Base-by-base conservation (phyloP, 2,113 vertebrate species). In the Psittacara wagleri region DNA sequence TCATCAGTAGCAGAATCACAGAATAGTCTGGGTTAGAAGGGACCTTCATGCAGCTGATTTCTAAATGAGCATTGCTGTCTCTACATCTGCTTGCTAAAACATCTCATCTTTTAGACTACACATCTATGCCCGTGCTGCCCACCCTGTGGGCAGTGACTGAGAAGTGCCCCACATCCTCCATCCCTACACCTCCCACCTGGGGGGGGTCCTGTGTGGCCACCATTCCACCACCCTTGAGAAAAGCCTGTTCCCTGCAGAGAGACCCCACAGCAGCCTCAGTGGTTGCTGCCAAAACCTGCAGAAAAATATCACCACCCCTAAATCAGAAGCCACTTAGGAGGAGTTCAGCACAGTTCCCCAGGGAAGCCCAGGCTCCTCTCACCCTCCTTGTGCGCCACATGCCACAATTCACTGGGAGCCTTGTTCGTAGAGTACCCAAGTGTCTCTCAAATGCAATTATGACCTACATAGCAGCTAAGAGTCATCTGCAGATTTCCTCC, bases 341-440 rank as follows among this genome's bases (percentile, higher is more conserved):
- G 43, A 82, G 43, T 33, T 83, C 37, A 90, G 51, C 1, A 1
- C 11, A 28, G 28, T 17, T 67, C 24, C 10, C 1, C 0, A 2
- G 41, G 37, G n/a, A 76, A 0, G 7, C 4, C 17, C 0, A 0
- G 1, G 6, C 43, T 88, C 20, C 31, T 61, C 23, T 27, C 2
- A 0, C 41, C 12, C 25, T 88, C 19, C 31, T 49, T 48, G 22
- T 29, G 25, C 49, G 37, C 39, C 64, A 59, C 1, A 1, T 10
- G 12, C 48, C 6, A 8, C 67, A 62, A 29, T n/a, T 55, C 29
- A 44, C 49, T 8, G 22, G 28, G 31, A 48, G 3, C 24, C 29
- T 41, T 54, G 35, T 63, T 77, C 1, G 2, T 51, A 69, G 86
- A 96, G 75, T 52, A 73, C 31, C 39, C 15, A n/a, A 48, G 14